Conservation (phyloP, 2,113 vertebrate genomes). For the Hepsetus odoe region DNA sequence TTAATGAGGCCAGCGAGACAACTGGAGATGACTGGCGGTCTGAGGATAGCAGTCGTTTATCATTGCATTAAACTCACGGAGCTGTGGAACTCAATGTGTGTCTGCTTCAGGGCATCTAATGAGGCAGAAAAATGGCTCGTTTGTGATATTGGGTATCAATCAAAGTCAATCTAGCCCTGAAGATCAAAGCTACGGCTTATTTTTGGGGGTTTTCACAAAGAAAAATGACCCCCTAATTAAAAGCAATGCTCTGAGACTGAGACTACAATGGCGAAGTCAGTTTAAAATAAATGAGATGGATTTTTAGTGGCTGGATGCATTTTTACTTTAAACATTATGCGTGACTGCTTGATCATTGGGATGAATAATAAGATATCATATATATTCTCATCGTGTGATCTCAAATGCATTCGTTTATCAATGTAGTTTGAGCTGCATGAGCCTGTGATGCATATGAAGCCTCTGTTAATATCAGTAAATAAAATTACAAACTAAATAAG, state of each 20-base stretch:
- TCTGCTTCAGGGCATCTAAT: conserved; percentile 69
- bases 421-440: no score
- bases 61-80: conserved; percentile 34
- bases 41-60: conserved; percentile 49
- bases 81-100: conserved; percentile 21
- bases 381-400: no score
- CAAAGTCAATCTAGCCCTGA: conserved; percentile 68
- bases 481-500: no score
- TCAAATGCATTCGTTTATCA: no score
- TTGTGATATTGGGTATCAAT: conserved; percentile 80
- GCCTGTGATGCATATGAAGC: no score
- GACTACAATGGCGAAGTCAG: neutral
- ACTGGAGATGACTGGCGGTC: conserved; percentile 67
- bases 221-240: conserved; percentile 76
- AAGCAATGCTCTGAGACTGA: conserved; percentile 68
- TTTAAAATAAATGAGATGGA: neutral
- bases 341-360: no score
- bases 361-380: no score
- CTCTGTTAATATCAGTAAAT: no score
- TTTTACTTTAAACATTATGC: no score
- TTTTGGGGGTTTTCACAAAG: conserved; percentile 70
- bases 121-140: conserved; percentile 75
- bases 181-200: conserved; percentile 77
- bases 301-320: neutral
- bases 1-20: conserved; percentile 70